Base-by-base conservation (phyloP, 2,113 vertebrate genomes). In the Malurus melanocephalus region DNA sequence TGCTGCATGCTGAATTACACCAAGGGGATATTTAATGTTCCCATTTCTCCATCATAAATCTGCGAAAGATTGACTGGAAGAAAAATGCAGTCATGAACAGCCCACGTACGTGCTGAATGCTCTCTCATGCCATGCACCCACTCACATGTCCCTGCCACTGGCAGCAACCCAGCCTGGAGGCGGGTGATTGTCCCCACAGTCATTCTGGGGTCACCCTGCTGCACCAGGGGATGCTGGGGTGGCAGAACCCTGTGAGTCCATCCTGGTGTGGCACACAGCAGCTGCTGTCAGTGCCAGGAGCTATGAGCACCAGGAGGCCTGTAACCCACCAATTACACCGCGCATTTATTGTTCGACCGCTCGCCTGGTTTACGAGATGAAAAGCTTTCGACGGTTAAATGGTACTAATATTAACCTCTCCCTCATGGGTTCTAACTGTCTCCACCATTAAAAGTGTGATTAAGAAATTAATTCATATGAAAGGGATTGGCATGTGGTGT, bases 401-500 rank as follows among this genome's bases (percentile, higher is more conserved):
- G 93, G 77, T 35, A 80, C 94, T 96, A 94, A 97, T 96, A 96
- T 96, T 97, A 96, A 97, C 96, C 19, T 89, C 90, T 97, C 97
- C 97, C 96, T 40, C 93, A 51, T 71, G 94, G 94, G 78, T 26
- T 67, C 88, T 93, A 88, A 71, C 48, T 53, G 81, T 52, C 85
- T 87, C 87, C 89, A 55, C 93, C 85, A 75, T 94, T 96, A 94
- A 80, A 94, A 89, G 88, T 56, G 93, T 94, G 96, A 97, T 97
- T 96, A 97, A 96, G 94, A 94, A 96, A 96, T 96, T 96, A 97
- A 97, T 97, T 97, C 94, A 94, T 96, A 93, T 95, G 92, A 85
- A 96, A 88, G 90, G 92, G 92, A 90, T 72, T 94, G 95, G 96
- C 95, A 94, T 91, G 92, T 43, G 12, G 85, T 80, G 95, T 94